These are phyloP conservation scores for Tetramorium bicarinatum DNA, from an alignment of 2,888 invertebrate species.

Conservation along the genomic window DNA sequence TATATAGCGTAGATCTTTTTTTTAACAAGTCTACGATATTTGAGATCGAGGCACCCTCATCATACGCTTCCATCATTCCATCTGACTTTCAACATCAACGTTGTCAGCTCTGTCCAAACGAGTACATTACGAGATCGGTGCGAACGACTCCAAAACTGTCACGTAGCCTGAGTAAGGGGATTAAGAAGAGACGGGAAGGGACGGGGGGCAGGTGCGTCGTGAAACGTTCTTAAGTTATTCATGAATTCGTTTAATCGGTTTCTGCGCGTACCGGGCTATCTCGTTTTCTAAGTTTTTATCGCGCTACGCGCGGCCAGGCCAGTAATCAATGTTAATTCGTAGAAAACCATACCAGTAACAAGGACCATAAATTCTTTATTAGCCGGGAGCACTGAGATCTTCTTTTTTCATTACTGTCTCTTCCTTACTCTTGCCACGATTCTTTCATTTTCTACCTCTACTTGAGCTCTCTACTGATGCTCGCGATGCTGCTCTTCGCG, in stretches of 20 bases:
- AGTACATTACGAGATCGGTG: slow-evolving; percentile 61
- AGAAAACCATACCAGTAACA: slow-evolving; percentile 85
- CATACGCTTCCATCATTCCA: slow-evolving; percentile 40
- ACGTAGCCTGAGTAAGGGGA: slow-evolving; percentile 48
- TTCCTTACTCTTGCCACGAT: slow-evolving; percentile 46
- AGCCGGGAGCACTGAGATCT: slow-evolving; percentile 72
- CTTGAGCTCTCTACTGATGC: no score
- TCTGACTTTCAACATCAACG: slow-evolving; percentile 56
- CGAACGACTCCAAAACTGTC: slow-evolving; percentile 59
- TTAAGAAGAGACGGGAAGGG: slow-evolving; percentile 43
- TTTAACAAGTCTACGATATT: slow-evolving; percentile 1
- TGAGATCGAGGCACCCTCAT: slow-evolving; percentile 39
- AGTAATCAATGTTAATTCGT: slow-evolving; percentile 86
- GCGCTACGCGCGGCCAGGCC: slow-evolving; percentile 71
- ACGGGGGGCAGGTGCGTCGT: slow-evolving; percentile 80
- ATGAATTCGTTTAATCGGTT: slow-evolving; percentile 86
- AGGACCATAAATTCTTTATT: slow-evolving; percentile 85
- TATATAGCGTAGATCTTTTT: slow-evolving; percentile 7
- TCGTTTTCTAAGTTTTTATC: slow-evolving; percentile 78
- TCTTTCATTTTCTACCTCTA: slow-evolving; percentile 1
- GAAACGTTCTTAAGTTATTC: slow-evolving; percentile 84
- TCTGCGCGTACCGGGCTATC: slow-evolving; percentile 79
- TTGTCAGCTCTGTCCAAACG: slow-evolving; percentile 53
- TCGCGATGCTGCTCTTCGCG: background rate
- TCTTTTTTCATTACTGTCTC: slow-evolving; percentile 49